These are phyloP conservation scores for Gandaritis pyraliata DNA, from an alignment of 2,888 invertebrate species.

Conservation along the genomic window DNA sequence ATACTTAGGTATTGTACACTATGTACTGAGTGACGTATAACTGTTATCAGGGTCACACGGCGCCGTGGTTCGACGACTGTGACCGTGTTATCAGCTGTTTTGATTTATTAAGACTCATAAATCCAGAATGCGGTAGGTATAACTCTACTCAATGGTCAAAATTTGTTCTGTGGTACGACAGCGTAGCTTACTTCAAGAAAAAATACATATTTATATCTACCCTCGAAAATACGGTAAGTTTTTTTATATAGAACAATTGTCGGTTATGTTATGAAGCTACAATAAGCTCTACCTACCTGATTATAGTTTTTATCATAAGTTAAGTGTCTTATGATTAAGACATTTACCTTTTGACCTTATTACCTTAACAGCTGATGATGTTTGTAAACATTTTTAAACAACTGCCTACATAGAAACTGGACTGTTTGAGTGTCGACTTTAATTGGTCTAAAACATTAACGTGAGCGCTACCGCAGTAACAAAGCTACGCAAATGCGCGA, in stretches of 20 bases:
- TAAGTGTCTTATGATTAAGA: too few relatives aligned
- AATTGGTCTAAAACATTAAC: background rate
- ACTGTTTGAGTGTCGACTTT: background rate
- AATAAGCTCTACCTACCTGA: too few relatives aligned
- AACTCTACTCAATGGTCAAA: too few relatives aligned
- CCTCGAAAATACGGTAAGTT: too few relatives aligned
- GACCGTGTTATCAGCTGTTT: conserved; percentile 7
- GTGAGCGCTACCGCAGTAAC: background rate
- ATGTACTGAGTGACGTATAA: conserved; percentile 36
- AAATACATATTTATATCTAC: too few relatives aligned
- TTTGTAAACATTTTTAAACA: background rate
- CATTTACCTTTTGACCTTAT: too few relatives aligned
- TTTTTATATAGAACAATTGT: too few relatives aligned
- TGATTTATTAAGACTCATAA: conserved; percentile 18
- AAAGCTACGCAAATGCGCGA: conserved; percentile 15
- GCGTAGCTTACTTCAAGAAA: too few relatives aligned
- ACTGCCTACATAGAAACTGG: background rate
- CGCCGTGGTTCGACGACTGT: conserved; percentile 40
- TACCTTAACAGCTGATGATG: too few relatives aligned
- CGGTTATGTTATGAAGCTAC: too few relatives aligned
- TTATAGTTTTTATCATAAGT: too few relatives aligned
- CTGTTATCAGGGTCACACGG: conserved; percentile 52
- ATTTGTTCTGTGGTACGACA: too few relatives aligned
- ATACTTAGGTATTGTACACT: conserved; percentile 45
- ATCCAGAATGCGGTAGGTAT: background rate